Percentiles rank a stretch among this genome's conserved stretches.
Evolutionary conservation across 2,797 vertebrate genomes (phyloP).

Genomic region (Alectoris magna): DNA sequence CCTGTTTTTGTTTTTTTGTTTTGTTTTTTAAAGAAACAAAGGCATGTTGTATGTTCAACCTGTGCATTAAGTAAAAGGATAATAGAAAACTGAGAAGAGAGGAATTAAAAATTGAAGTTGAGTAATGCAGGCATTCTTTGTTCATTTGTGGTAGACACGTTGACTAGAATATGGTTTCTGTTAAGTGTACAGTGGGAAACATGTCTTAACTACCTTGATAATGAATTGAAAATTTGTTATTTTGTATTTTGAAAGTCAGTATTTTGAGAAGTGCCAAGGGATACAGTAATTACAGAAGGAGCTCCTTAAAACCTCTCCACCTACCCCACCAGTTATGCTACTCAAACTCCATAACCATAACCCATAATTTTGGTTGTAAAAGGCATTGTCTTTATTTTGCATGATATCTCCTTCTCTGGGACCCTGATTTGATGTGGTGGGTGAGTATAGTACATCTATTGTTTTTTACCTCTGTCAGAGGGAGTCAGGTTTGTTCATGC

Average conservation of each 20-base stretch:
- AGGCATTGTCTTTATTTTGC: not conserved
- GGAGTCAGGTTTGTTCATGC: not conserved
- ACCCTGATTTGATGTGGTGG: not conserved
- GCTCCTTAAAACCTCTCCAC: not conserved
- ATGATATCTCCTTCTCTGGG: fast-evolving
- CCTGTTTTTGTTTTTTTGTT: not conserved
- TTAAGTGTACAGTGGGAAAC: not conserved
- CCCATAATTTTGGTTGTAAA: not conserved
- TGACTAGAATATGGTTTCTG: not conserved
- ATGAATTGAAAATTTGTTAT: not conserved
- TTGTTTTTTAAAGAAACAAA: not conserved
- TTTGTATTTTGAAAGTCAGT: not conserved
- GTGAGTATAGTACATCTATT: not conserved
- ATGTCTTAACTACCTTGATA: not conserved
- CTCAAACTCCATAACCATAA: fast-evolving
- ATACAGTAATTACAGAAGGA: not conserved
- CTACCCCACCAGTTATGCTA: fast-evolving
- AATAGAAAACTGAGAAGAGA: not conserved
- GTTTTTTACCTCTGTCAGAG: not conserved
- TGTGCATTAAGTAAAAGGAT: not conserved
- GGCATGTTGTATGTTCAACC: not conserved
- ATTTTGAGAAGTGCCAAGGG: not conserved
- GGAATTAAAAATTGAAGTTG: not conserved
- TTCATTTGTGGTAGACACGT: not conserved
- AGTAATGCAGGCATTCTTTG: not conserved